Conservation (phyloP, 1,140 invertebrate genomes). For the Eciton burchellii region DNA sequence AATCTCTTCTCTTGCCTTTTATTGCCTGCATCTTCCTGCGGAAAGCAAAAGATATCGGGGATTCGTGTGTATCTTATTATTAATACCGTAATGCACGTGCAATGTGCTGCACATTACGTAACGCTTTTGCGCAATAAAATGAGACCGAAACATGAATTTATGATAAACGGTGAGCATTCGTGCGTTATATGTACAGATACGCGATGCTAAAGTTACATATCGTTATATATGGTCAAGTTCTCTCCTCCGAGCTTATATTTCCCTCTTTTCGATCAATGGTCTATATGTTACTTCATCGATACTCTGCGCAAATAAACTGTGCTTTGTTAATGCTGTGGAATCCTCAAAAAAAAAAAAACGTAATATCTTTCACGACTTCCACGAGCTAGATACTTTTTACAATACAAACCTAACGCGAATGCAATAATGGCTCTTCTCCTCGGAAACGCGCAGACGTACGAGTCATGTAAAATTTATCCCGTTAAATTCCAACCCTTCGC, state of each 20-base stretch:
- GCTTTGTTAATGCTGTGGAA: neutral
- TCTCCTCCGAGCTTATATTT: too few species aligned
- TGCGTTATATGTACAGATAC: neutral
- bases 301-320: slow-evolving; percentile 5
- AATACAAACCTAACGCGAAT: neutral
- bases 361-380: slow-evolving; percentile 1
- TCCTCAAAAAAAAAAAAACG: neutral
- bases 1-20: neutral
- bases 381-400: slow-evolving; percentile 13
- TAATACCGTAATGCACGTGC: neutral
- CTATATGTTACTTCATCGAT: slow-evolving; percentile 12
- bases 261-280: neutral
- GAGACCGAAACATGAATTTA: slow-evolving; percentile 38
- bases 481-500: slow-evolving; percentile 39
- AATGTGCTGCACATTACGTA: slow-evolving; percentile 19
- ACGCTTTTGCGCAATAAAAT: slow-evolving; percentile 18
- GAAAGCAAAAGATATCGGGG: neutral
- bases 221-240: too few species aligned
- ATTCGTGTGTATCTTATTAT: neutral
- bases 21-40: neutral
- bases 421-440: neutral
- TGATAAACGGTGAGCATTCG: slow-evolving; percentile 31
- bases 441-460: slow-evolving; percentile 23
- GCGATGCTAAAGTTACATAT: neutral
- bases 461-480: slow-evolving; percentile 43